Conservation (phyloP, 2,797 vertebrate species). For the Podarcis siculus region DNA sequence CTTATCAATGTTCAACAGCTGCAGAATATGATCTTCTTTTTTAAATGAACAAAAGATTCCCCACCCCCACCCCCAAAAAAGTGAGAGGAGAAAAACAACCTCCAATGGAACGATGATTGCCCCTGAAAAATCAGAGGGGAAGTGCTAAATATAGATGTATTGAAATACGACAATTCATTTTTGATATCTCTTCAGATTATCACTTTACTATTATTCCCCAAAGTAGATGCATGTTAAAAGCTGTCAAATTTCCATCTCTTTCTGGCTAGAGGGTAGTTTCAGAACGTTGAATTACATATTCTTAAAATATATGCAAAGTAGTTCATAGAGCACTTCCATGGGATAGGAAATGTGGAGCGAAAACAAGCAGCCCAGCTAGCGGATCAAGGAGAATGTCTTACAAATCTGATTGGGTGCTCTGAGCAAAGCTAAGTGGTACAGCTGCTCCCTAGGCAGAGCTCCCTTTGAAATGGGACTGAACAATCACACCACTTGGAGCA, state of each 20-base stretch:
- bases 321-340: conserved; percentile 21
- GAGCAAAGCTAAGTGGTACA: conserved; percentile 4
- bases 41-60: background rate
- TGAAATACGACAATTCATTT: conserved; percentile 39
- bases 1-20: background rate
- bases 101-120: conserved; percentile 34
- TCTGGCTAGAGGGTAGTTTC: conserved; percentile 8
- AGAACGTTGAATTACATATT: background rate
- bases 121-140: conserved; percentile 42
- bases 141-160: conserved; percentile 53
- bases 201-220: conserved; percentile 48
- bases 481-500: conserved; percentile 14
- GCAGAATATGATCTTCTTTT: background rate
- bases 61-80: background rate
- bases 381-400: conserved; percentile 35
- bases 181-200: conserved; percentile 14
- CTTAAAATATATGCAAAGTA: conserved; percentile 11
- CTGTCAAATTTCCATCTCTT: background rate
- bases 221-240: conserved; percentile 3
- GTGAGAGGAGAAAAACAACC: conserved; percentile 45
- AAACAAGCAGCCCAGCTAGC: conserved; percentile 48
- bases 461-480: conserved; percentile 34
- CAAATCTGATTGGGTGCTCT: conserved; percentile 7
- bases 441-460: background rate
- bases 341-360: conserved; percentile 40